Evolutionary conservation across 2,888 invertebrate genomes (phyloP), one percentile per base, ranked within the genome.

Genomic region (Sthenelais limicola): DNA sequence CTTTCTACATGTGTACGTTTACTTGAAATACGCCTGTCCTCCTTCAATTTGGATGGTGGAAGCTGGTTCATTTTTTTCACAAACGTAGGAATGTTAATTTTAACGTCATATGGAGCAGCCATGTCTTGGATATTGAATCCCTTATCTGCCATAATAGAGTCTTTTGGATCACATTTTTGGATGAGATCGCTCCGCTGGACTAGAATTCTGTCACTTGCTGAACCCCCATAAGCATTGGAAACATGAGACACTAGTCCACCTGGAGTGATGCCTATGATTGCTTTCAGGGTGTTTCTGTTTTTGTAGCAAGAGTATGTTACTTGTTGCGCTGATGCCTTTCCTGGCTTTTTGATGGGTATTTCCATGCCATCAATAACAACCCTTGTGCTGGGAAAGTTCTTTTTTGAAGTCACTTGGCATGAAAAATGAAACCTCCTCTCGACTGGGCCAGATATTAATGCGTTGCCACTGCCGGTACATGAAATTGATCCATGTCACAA

Each of bases 1-100:
- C 70, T 4, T 38, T 70, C 70, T 3, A 70, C 58, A 33, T 70
- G 70, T 12, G 62, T 62, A 21, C 56, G 3, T 24, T 70, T 70
- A 18, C 56, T 62, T 30, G 70, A 54, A 4, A 70, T 58, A 24
- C 35, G 18, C 58, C 70, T 67, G 33, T 70, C 70, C 26, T 24
- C 33, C 18, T 56, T 21, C 18, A 70, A 24, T 35, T 70, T 38
- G 18, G 7, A 21, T 67, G 35, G 18, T 7, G 33, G 35, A 4
- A 70, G 43, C 38, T 70, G 70, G 30, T 21, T 12, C 26, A 62
- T 70, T n/a, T 58, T 58, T n/a, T 66, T 70, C n/a, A 70, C n/a
- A 32, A 70, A 51, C 4, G 51, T 51, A 24, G 51, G n/a, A 9
- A 26, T 51, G 51, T 51, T 51, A 4, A 51, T 26, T 5, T n/a